Conservation (phyloP, 2,113 vertebrate species). For the Onychostruthus taczanowskii region DNA sequence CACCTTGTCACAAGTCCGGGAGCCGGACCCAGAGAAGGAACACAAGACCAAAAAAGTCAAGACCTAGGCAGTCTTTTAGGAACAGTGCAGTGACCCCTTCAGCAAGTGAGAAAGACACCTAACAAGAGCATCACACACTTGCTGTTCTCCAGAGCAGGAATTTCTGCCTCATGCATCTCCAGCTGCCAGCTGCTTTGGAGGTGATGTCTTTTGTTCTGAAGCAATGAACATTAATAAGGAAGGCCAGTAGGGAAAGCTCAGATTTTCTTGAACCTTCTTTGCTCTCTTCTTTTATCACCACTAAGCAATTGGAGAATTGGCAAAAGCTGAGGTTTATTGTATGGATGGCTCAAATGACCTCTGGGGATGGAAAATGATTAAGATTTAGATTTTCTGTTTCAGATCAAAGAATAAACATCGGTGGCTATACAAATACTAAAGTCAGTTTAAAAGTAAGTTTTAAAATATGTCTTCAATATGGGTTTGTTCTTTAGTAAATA, state of each 20-base stretch:
- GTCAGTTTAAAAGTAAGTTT: slow-evolving; percentile 14
- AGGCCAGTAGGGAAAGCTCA: background rate
- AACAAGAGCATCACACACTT: background rate
- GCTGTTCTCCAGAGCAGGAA: background rate
- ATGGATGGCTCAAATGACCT: background rate
- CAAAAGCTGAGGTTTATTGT: background rate
- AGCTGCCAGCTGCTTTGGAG: background rate
- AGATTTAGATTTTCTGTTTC: background rate
- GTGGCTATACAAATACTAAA: background rate
- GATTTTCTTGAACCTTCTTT: background rate
- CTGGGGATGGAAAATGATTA: background rate
- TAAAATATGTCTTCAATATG: slow-evolving; percentile 15
- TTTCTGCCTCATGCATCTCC: background rate
- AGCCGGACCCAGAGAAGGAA: background rate
- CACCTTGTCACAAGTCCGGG: background rate
- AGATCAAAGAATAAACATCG: slow-evolving; percentile 11
- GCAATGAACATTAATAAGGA: background rate
- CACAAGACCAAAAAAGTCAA: background rate
- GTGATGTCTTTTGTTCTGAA: background rate
- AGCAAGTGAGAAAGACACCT: background rate
- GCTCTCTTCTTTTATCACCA: background rate
- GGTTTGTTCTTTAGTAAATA: slow-evolving; percentile 19
- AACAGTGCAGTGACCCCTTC: background rate
- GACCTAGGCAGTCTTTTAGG: background rate
- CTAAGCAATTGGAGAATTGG: background rate